Conservation (phyloP, 2,113 vertebrate genomes). For the Ciconia boyciana region DNA sequence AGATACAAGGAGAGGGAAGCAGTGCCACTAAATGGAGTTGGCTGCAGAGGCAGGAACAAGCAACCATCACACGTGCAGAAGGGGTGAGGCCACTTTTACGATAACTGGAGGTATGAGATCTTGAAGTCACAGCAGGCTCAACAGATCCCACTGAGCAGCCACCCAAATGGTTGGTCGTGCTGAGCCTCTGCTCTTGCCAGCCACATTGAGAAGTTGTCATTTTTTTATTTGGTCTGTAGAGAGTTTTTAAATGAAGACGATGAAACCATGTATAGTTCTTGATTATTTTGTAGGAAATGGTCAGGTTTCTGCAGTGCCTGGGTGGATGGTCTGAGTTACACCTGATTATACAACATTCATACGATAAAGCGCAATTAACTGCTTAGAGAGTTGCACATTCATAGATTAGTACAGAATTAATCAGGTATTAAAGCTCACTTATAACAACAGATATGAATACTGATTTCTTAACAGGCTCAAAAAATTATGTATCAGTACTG, state of each 20-base stretch:
- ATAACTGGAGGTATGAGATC: neutral
- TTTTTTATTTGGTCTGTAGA: neutral
- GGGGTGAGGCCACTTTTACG: neutral
- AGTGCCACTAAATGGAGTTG: neutral
- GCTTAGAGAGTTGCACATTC: neutral
- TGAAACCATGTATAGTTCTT: neutral
- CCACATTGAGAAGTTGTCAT: neutral
- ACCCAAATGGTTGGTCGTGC: rapidly evolving
- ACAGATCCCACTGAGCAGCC: neutral
- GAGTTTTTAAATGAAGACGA: neutral
- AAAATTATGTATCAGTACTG: neutral
- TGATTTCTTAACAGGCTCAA: neutral
- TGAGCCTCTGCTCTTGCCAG: neutral
- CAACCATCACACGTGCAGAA: neutral
- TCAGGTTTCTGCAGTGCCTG: neutral
- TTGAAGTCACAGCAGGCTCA: neutral
- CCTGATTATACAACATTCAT: neutral
- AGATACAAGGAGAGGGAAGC: neutral
- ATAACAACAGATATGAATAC: neutral
- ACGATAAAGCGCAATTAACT: neutral
- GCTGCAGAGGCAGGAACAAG: neutral
- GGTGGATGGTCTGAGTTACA: neutral
- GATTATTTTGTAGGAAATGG: neutral
- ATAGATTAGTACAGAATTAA: neutral
- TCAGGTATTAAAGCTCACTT: neutral